These are phyloP conservation scores for Cnemophilus loriae DNA, from an alignment of 2,113 vertebrate species.

Conservation along the genomic window DNA sequence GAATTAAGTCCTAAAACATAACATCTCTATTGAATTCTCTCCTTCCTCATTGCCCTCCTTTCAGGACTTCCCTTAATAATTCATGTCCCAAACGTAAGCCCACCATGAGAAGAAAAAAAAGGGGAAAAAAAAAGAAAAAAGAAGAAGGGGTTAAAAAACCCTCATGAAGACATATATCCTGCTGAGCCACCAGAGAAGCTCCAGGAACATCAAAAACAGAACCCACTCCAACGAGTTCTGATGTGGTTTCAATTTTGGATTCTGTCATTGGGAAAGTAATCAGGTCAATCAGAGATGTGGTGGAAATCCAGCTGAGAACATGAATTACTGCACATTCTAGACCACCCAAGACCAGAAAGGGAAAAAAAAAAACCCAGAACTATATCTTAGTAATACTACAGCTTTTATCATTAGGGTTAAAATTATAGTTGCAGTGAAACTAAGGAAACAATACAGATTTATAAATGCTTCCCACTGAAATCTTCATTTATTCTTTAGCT, in stretches of 20 bases:
- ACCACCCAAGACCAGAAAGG: conserved; percentile 58
- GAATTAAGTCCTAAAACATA: neutral
- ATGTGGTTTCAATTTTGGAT: conserved; percentile 69
- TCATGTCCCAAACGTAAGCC: neutral
- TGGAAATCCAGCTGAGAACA: conserved; percentile 67
- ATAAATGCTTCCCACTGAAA: conserved; percentile 25
- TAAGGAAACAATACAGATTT: conserved; percentile 43
- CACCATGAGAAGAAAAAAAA: neutral
- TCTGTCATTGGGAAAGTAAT: conserved; percentile 67
- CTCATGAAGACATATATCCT: conserved; percentile 51
- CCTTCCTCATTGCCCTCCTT: neutral
- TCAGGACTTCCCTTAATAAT: neutral
- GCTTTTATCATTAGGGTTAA: conserved; percentile 51
- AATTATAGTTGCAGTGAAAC: conserved; percentile 38
- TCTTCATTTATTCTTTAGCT: neutral
- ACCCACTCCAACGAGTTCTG: conserved; percentile 49
- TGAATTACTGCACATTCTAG: conserved; percentile 63
- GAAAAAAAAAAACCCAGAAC: neutral
- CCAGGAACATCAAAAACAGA: conserved; percentile 64
- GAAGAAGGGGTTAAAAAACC: neutral
- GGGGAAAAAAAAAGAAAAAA: neutral
- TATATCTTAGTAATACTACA: conserved; percentile 38
- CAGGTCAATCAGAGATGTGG: conserved; percentile 68
- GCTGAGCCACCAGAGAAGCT: conserved; percentile 62
- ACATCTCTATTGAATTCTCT: neutral